These are phyloP conservation scores for Microcebus murinus DNA, from an alignment of 2,113 vertebrate species.

Conservation along the genomic window DNA sequence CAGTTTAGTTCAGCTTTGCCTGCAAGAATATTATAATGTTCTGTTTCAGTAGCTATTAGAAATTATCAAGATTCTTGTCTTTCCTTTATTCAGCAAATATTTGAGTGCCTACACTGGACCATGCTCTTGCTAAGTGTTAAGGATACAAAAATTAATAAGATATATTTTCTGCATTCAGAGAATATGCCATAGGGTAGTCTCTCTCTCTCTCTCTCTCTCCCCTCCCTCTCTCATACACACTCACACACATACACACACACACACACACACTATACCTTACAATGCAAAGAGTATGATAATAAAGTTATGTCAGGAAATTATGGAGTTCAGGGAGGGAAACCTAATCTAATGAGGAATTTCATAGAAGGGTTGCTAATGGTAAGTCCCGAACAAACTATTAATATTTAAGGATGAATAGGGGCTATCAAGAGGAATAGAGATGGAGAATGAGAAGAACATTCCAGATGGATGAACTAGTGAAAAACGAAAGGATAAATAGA, in stretches of 20 bases:
- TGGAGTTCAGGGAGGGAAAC: not conserved
- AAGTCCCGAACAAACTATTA: not conserved
- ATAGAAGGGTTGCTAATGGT: not conserved
- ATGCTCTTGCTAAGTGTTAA: constrained; percentile 27
- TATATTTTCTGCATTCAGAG: constrained; percentile 32
- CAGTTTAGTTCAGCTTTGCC: constrained; percentile 50
- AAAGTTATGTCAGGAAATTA: not conserved
- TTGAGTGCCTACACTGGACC: not conserved
- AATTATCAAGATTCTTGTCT: constrained; percentile 60
- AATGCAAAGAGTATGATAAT: not conserved
- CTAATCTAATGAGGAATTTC: not conserved
- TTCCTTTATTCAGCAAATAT: constrained; percentile 70
- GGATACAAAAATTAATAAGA: constrained; percentile 32
- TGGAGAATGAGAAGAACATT: not conserved
- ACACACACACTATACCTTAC: not conserved
- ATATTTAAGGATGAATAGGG: not conserved
- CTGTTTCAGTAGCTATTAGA: constrained; percentile 53
- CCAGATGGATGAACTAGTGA: not conserved
- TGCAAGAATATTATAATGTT: constrained; percentile 54
- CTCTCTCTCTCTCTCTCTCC: no score
- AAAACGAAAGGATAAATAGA: not conserved
- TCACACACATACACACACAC: not conserved
- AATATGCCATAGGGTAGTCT: not conserved
- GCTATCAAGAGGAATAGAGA: not conserved
- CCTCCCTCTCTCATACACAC: no score